Base-by-base conservation (phyloP, 1,140 invertebrate species). In the Bombyx mori region DNA sequence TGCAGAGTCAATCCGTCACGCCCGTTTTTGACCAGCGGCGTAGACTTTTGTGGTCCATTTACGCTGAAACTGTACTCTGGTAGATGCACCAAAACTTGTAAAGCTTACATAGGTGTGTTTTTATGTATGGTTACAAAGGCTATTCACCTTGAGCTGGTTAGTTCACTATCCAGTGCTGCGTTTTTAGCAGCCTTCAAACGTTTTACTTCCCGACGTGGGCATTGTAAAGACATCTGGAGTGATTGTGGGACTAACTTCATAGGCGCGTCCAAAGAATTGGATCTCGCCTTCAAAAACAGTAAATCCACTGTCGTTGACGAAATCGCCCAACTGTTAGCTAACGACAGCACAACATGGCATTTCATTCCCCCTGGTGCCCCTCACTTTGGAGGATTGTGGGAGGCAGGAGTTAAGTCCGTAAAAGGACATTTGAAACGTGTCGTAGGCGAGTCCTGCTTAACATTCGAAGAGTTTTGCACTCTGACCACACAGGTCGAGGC, bases 101-200 rank as follows among this genome's bases (percentile, higher is more conserved):
- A 57, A 22, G 56, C 47, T 1, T 57, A 57, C 26, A 57, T 57
- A 2, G 43, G 56, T n/a, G 26, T 57, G 6, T 57, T 57, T 44
- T 35, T 50, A 2, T 57, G 56, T 35, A 57, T 57, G 56, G 56
- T 44, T n/a, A 51, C 48, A 7, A 9, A 43, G n/a, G 56, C 56
- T 3, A 44, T 57, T 35, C 56, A 51, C 18, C 8, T 57, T 10
- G 56, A 57, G 12, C 35, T 43, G 26, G 56, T 57, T 12, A 51
- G 47, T 35, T 47, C 47, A 42, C n/a, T 56, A 8, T 48, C 54
- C 7, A 9, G 45, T 42, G 6, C 42, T 8, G 52, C 26, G 7
- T 53, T 53, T 18, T 6, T 53, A 7, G 42, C 52, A 3, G 52
- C 52, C 0, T 53, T 53, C 43, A 53, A 42, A 53, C 52, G 42